Conservation (phyloP, 2,797 vertebrate species). For the Anas bernieri region DNA sequence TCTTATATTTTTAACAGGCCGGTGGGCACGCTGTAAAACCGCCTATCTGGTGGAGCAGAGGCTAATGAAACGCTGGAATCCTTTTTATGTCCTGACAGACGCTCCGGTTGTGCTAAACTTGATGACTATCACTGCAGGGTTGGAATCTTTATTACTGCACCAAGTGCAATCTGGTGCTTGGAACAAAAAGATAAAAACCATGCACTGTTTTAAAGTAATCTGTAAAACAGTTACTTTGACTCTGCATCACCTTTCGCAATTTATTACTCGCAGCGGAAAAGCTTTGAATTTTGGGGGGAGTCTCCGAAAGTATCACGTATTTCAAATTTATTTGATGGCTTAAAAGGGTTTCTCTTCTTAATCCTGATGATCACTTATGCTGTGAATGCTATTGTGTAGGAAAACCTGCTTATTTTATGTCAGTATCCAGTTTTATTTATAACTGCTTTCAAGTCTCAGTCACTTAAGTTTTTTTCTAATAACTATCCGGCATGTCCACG, state of each 20-base stretch:
- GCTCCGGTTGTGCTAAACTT: conserved; percentile 67
- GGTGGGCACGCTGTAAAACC: conserved; percentile 63
- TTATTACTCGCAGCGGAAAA: conserved; percentile 51
- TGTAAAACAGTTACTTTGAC: conserved; percentile 61
- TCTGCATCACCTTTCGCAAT: conserved; percentile 62
- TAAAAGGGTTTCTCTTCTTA: conserved; percentile 53
- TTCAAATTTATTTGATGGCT: conserved; percentile 50
- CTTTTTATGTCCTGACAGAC: conserved; percentile 74
- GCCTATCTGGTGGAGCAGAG: conserved; percentile 55
- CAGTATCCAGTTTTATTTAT: conserved; percentile 20
- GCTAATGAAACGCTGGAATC: conserved; percentile 75
- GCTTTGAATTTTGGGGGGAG: conserved; percentile 62
- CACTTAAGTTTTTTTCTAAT: not conserved
- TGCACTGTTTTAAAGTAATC: conserved; percentile 69
- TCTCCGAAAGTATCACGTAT: conserved; percentile 30
- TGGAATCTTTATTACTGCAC: conserved; percentile 78
- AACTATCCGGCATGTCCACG: not conserved
- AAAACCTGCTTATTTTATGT: conserved; percentile 41
- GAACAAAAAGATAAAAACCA: conserved; percentile 74
- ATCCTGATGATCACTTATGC: not conserved
- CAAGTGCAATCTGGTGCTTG: conserved; percentile 74
- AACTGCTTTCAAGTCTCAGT: conserved; percentile 3
- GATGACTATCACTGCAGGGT: conserved; percentile 72
- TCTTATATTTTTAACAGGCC: conserved; percentile 57
- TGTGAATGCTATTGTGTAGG: not conserved